These are phyloP conservation scores for Opisthograptis luteolata DNA, from an alignment of 2,888 invertebrate species.

Conservation along the genomic window DNA sequence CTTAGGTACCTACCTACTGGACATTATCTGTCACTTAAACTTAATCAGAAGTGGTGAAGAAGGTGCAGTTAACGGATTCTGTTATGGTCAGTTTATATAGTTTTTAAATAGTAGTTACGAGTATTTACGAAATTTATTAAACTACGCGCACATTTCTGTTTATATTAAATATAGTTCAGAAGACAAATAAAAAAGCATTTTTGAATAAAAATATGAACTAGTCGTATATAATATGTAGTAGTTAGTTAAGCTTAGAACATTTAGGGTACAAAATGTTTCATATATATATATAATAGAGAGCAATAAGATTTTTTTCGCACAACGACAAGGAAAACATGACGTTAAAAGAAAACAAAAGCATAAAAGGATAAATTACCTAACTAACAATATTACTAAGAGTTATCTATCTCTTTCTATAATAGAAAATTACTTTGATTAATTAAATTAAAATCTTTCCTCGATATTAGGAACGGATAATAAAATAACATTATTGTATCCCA, in stretches of 20 bases:
- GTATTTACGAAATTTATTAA: not conserved
- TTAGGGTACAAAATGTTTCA: slow-evolving; percentile 16
- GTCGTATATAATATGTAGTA: slow-evolving; percentile 30
- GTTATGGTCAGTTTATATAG: not conserved
- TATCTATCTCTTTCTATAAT: no score
- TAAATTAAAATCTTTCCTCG: no score
- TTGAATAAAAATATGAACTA: slow-evolving; percentile 25
- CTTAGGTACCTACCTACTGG: not conserved
- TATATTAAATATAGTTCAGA: not conserved
- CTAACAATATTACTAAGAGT: no score
- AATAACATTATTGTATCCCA: no score
- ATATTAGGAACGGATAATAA: no score
- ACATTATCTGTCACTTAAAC: not conserved
- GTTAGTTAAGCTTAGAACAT: slow-evolving; percentile 30
- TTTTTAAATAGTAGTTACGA: not conserved
- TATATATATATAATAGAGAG: no score
- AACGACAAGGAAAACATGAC: no score
- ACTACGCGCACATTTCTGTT: slow-evolving; percentile 7
- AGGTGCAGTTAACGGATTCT: not conserved
- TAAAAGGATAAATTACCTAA: no score
- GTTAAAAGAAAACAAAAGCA: no score
- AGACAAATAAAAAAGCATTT: not conserved
- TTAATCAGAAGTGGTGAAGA: not conserved
- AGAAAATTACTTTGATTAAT: no score
- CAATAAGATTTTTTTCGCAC: no score